Evolutionary conservation across 30 jellyfish, hydroid and myxozoan genomes (phyloP).

Genomic region (Aurelia sp.): DNA sequence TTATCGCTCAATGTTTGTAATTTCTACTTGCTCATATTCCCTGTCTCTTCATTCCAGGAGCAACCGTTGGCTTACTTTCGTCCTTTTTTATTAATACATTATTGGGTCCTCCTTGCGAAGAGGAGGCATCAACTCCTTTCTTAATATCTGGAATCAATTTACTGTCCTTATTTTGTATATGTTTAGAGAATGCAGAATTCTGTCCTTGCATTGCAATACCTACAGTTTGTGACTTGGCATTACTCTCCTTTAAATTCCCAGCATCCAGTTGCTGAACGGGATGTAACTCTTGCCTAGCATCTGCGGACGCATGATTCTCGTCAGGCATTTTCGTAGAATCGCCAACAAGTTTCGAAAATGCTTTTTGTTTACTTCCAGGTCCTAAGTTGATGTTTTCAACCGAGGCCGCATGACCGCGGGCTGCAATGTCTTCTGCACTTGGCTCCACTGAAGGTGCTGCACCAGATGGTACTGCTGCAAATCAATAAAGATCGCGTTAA

Average conservation of each 20-base stretch:
- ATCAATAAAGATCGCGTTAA: too few species aligned
- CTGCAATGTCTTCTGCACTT: not conserved
- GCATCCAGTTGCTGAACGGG: not conserved
- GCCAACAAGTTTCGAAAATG: conserved; percentile 43
- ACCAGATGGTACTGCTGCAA: too few species aligned
- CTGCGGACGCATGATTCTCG: conserved; percentile 30
- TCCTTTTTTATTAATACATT: not conserved
- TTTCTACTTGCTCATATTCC: not conserved
- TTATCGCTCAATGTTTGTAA: too few species aligned
- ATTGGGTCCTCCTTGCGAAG: not conserved
- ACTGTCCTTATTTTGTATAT: conserved; percentile 24
- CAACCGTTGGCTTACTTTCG: conserved; percentile 53
- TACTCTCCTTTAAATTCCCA: not conserved
- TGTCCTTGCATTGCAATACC: conserved; percentile 25
- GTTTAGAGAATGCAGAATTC: conserved; percentile 45
- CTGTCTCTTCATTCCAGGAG: conserved; percentile 67
- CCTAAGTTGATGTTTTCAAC: not conserved
- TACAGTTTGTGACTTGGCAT: conserved; percentile 13
- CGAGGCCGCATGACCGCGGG: conserved; percentile 38
- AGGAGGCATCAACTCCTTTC: conserved; percentile 6
- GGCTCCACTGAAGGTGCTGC: too few species aligned
- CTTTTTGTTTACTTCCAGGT: conserved; percentile 17
- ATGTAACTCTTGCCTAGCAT: conserved; percentile 56
- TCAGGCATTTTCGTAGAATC: conserved; percentile 25
- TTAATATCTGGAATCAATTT: conserved; percentile 12